Base-by-base conservation (phyloP, 2,888 invertebrate genomes). In the Heteromyza rotundicornis region DNA sequence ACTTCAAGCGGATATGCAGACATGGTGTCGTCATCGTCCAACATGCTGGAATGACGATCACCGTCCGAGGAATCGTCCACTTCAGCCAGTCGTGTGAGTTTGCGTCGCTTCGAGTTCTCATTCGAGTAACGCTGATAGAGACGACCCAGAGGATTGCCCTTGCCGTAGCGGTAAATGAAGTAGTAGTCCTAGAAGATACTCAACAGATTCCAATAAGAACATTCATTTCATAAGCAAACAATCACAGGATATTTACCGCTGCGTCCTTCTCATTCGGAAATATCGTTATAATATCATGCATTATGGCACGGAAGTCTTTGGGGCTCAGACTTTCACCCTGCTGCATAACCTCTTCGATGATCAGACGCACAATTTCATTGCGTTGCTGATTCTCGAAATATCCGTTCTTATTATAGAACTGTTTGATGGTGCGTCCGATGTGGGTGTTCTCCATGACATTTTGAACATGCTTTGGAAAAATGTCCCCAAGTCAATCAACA, bases 81-180 rank as follows among this genome's bases (percentile, higher is more conserved):
- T n/a, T 40, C 40, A 3, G 40, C n/a, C 2, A 40, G 40, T 40
- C 40, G 40, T 14, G 40, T 40, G 10, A 40, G 40, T n/a, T 40
- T 40, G 40, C 40, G 40, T n/a, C 40, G 8, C n/a, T 40, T 40
- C 3, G 40, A 14, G 40, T 40, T 40, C 40, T 40, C 40, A 40
- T 40, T 40, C 14, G 40, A 40, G 23, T 69, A 69, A 40, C 66
- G 65, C 12, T 67, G 66, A 52, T 68, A 69, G 19, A 69, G 67
- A 0, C 68, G 66, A 8, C 69, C 69, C 56, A 64, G 59, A 16
- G 66, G 69, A 62, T 69, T 69, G 22, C 67, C 63, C 47, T 64
- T 68, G 40, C 69, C 69, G 47, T 62, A 60, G 27, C 68, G 65
- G 62, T 64, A 66, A 19, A 69, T 69, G 49, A 64, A 69, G 55